phyloP scores from a whole-genome alignment of 2,113 vertebrate species.

The Microtus oregoni region DNA sequence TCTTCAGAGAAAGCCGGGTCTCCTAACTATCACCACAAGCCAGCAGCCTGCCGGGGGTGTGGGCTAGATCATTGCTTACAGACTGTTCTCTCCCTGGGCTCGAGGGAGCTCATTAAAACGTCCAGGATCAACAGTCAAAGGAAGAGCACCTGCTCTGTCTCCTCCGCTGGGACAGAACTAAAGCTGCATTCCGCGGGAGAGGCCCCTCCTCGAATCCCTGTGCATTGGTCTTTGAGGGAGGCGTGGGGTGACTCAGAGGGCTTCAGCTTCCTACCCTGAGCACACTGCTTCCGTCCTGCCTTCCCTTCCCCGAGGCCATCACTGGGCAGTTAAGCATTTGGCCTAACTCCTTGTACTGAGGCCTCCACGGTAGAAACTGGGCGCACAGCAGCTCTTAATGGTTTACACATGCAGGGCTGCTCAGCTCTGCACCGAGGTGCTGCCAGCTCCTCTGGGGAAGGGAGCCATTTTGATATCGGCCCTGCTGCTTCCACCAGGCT shows the following conservation, averaged over 20 bases:
- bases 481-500: not conserved
- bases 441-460: conserved; percentile 3
- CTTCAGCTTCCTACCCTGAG: not conserved
- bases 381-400: conserved; percentile 10
- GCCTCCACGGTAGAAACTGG: not conserved
- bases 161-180: not conserved
- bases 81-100: conserved; percentile 73
- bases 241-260: not conserved
- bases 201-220: not conserved
- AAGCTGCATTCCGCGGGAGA: not conserved
- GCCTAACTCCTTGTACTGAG: not conserved
- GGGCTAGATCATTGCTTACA: conserved; percentile 71
- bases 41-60: conserved; percentile 14
- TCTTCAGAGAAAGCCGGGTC: not conserved
- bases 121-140: conserved; percentile 75
- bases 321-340: not conserved
- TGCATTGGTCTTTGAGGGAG: not conserved
- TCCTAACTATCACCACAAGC: not conserved
- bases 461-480: not conserved
- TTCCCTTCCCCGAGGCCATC: not conserved
- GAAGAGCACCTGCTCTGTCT: conserved; percentile 82
- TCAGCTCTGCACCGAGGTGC: not conserved
- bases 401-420: conserved; percentile 3
- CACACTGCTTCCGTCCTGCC: not conserved
- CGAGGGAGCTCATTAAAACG: conserved; percentile 68